Base-by-base conservation (phyloP, 2,797 vertebrate genomes). In the Rhabdomys pumilio region DNA sequence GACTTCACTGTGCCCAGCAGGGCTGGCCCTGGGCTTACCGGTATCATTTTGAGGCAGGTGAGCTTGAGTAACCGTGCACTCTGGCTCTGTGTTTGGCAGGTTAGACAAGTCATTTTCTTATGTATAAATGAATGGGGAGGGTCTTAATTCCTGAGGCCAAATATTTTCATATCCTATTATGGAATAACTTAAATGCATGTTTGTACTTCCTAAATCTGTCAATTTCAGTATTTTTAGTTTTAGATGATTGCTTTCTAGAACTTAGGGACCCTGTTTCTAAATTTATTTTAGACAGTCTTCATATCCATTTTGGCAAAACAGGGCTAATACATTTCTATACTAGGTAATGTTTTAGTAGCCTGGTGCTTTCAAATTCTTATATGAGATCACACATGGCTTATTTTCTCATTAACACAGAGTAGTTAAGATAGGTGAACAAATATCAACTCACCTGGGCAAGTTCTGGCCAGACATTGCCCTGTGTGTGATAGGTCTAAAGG, bases 1-100 rank as follows among this genome's bases (percentile, higher is more conserved):
- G 97, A 98, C 97, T 98, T 96, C 96, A 96, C 93, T 96, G 63
- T 93, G 91, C 96, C 93, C 95, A 95, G 97, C 95, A 97, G 97
- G 97, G 83, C 97, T 96, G 94, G 93, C 97, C 96, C 94, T 89
- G 95, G 97, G 92, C 91, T 90, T 81, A 94, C 90, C 57, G 79
- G 26, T 86, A 91, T 95, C 97, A 61, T 98, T 98, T 97, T 98
- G 95, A 98, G 96, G 97, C 87, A 53, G 91, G 86, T 93, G 94
- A 94, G 63, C 82, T 97, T 41, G 59, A 97, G 96, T 92, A 95
- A 93, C 80, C 95, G 84, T 81, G 76, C 63, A 90, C 93, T 3
- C 15, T 7, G 10, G 85, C 91, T 11, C 15, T 20, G 5, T 50
- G 29, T 29, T 63, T 96, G 94, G 91, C 89, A 90, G 95, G 93